Conservation (phyloP, 2,797 vertebrate species). For the Perodicticus potto region DNA sequence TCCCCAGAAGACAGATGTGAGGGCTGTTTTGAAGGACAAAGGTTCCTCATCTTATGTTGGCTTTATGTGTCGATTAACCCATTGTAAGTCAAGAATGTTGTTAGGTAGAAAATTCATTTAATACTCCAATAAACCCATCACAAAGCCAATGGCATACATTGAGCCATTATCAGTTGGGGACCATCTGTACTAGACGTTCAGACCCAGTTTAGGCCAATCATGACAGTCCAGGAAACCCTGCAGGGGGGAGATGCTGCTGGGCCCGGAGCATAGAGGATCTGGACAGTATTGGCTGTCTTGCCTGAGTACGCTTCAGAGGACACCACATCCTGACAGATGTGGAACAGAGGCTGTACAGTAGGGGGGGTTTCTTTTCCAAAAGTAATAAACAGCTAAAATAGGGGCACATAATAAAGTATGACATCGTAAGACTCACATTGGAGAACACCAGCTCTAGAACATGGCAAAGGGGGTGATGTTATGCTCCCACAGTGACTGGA, state of each 20-base stretch:
- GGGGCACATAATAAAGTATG: conserved; percentile 51
- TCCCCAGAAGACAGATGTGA: not conserved
- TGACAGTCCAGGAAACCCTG: accelerated
- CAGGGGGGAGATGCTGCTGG: accelerated
- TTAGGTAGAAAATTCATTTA: not conserved
- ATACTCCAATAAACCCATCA: not conserved
- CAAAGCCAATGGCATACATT: not conserved
- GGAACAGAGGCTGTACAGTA: not conserved
- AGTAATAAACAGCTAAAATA: conserved; percentile 60
- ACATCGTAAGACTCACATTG: conserved; percentile 72
- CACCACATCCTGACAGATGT: not conserved
- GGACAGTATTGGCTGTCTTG: not conserved
- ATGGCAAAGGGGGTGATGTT: not conserved
- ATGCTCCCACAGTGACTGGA: conserved; percentile 57
- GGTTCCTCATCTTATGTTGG: not conserved
- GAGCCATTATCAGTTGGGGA: not conserved
- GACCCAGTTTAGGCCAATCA: not conserved
- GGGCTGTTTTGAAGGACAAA: not conserved
- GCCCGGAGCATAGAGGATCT: accelerated
- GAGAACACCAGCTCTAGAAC: not conserved
- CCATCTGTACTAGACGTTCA: not conserved
- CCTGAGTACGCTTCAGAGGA: not conserved
- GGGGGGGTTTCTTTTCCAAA: not conserved
- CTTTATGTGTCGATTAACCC: not conserved
- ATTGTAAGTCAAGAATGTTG: not conserved